A percentile compares a stretch with the other conserved stretches of the same genome.
Conservation (phyloP, 2,888 invertebrate species). For the Drosophila prolongata region DNA sequence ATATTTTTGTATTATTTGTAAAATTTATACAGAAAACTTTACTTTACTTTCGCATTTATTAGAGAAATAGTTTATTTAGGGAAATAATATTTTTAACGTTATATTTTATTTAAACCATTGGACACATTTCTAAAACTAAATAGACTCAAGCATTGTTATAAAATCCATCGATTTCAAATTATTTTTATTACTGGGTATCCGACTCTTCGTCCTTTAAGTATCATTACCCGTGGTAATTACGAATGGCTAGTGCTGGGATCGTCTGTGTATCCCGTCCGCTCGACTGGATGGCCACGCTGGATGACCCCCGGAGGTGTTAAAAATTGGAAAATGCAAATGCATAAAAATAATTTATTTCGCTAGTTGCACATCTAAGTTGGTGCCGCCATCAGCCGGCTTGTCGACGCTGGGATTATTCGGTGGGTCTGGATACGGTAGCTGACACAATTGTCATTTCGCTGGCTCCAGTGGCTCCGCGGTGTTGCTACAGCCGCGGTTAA, state of each 20-base stretch:
- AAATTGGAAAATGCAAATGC: conserved; percentile 84
- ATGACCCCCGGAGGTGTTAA: conserved; percentile 83
- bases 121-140: too few species aligned
- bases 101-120: too few species aligned
- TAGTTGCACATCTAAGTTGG: conserved; percentile 63
- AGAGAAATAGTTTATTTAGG: too few species aligned
- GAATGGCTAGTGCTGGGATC: conserved; percentile 20
- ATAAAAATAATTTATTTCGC: conserved; percentile 81
- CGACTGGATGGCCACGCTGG: conserved; percentile 58
- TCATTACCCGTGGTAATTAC: conserved; percentile 13
- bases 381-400: conserved; percentile 34
- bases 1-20: too few species aligned
- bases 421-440: conserved; percentile 80
- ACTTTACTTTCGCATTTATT: too few species aligned
- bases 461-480: conserved; percentile 46
- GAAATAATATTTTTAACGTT: too few species aligned
- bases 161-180: too few species aligned
- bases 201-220: neutral
- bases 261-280: conserved; percentile 8
- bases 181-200: neutral
- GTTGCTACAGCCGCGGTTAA: neutral
- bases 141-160: too few species aligned
- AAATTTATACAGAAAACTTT: too few species aligned
- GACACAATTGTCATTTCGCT: conserved; percentile 82
- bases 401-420: conserved; percentile 35